phyloP scores from a whole-genome alignment of 2,797 vertebrate species.

The Tragelaphus eurycerus region DNA sequence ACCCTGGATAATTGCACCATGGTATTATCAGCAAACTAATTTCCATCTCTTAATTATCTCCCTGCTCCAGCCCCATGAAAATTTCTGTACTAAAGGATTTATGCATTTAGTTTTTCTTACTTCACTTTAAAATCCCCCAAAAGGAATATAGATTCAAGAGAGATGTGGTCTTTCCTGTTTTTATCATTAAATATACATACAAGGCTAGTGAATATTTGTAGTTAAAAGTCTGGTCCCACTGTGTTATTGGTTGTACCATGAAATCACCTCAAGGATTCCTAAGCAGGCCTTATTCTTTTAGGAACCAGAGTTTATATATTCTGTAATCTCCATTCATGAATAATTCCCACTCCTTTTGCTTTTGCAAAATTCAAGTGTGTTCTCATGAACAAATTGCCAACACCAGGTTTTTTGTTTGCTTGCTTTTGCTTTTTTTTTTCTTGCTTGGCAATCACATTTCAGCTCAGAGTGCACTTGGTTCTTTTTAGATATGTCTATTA shows the following conservation, averaged over 20 bases:
- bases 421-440: not conserved
- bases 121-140: constrained; percentile 4
- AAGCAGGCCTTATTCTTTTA: not conserved
- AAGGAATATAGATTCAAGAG: not conserved
- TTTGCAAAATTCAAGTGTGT: not conserved
- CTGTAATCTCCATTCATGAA: not conserved
- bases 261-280: not conserved
- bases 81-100: not conserved
- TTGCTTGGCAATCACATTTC: not conserved
- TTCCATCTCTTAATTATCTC: not conserved
- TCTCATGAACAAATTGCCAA: not conserved
- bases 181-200: not conserved
- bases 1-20: not conserved
- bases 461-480: not conserved
- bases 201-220: not conserved
- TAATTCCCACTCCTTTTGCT: constrained; percentile 6
- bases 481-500: not conserved
- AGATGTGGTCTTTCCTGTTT: not conserved
- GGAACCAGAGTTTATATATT: not conserved
- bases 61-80: not conserved
- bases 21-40: not conserved
- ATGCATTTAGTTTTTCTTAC: not conserved
- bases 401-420: not conserved
- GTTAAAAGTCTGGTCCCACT: not conserved
- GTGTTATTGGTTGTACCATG: not conserved